These are phyloP conservation scores for Fregata magnificens DNA, from an alignment of 2,113 vertebrate genomes.

Conservation along the genomic window DNA sequence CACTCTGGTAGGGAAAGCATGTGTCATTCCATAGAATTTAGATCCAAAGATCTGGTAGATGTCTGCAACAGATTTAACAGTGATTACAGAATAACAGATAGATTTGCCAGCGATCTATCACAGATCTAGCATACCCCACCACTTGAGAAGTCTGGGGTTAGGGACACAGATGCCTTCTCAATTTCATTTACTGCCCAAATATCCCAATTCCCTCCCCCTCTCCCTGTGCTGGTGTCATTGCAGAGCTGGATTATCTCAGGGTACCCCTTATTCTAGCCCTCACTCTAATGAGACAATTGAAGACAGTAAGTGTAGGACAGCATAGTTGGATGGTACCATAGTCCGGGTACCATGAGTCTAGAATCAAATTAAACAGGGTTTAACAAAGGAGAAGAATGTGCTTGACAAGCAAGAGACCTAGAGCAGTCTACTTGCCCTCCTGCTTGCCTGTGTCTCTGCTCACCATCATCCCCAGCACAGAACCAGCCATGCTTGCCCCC, in stretches of 20 bases:
- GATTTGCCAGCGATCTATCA: background rate
- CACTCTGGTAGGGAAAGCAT: background rate
- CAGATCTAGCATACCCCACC: background rate
- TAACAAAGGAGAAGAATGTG: background rate
- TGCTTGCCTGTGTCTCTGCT: background rate
- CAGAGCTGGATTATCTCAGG: background rate
- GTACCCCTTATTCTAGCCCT: background rate
- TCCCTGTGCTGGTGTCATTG: background rate
- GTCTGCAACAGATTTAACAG: background rate
- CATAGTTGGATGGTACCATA: background rate
- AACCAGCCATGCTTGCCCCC: background rate
- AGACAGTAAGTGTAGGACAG: background rate
- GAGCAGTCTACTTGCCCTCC: background rate
- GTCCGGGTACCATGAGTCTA: background rate
- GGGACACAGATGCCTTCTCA: background rate
- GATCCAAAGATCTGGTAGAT: background rate
- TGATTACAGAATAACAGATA: background rate
- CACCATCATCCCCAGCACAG: accelerated
- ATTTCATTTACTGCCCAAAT: background rate
- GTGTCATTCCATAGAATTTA: background rate
- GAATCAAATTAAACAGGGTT: background rate
- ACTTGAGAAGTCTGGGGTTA: background rate
- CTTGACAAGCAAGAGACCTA: background rate
- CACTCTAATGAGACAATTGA: background rate
- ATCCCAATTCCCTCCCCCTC: background rate